Evolutionary conservation across 2,797 vertebrate genomes (phyloP).

Genomic region (Typhlichthys subterraneus): DNA sequence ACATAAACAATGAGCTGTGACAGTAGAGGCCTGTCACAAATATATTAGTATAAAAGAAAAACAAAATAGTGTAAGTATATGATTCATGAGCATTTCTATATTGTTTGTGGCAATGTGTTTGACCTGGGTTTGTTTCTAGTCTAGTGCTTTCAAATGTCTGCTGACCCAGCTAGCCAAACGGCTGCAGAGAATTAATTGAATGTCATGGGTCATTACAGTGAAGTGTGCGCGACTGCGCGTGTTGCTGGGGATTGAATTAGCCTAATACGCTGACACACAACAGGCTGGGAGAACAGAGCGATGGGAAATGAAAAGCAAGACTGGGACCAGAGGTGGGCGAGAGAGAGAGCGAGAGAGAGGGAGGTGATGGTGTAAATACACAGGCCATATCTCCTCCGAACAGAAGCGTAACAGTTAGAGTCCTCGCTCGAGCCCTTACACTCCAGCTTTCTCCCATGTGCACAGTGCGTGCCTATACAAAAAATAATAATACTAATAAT

Average conservation of each 20-base stretch:
- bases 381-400: slow-evolving; percentile 44
- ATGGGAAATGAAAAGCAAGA: slow-evolving; percentile 65
- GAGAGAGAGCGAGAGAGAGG: slow-evolving; percentile 34
- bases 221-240: slow-evolving; percentile 57
- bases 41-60: too few species aligned
- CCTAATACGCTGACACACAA: slow-evolving; percentile 65
- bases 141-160: slow-evolving; percentile 29
- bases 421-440: slow-evolving; percentile 9
- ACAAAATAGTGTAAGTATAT: too few species aligned
- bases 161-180: slow-evolving; percentile 46
- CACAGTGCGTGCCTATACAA: background rate
- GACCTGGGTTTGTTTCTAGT: background rate
- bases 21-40: background rate
- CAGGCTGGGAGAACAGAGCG: slow-evolving; percentile 57
- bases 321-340: slow-evolving; percentile 44
- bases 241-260: slow-evolving; percentile 72
- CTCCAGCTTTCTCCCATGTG: background rate
- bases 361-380: slow-evolving; percentile 23
- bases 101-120: too few species aligned
- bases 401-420: slow-evolving; percentile 40
- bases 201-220: slow-evolving; percentile 71
- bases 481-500: background rate
- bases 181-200: slow-evolving; percentile 65
- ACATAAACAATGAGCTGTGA: too few species aligned
- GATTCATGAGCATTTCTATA: too few species aligned